Evolutionary conservation across 2,888 invertebrate genomes (phyloP).

Genomic region (Scrobipalpa atriplicella): DNA sequence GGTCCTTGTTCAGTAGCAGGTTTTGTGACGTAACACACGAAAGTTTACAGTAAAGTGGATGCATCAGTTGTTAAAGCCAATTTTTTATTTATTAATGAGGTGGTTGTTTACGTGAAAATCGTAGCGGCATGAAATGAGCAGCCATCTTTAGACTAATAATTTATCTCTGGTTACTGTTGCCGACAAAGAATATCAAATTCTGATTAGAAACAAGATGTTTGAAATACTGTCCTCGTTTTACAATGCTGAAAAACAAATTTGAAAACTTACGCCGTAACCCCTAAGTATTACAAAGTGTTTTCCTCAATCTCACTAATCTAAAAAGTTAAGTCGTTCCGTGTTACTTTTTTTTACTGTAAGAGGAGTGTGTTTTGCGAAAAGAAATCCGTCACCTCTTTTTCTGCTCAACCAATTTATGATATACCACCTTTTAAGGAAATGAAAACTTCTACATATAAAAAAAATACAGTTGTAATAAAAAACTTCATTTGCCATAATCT

Average conservation of each 20-base stretch:
- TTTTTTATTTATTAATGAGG: conserved; percentile 19
- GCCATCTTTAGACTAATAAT: not conserved
- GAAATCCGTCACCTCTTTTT: conserved; percentile 3
- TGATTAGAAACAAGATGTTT: no score
- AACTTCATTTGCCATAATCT: not conserved
- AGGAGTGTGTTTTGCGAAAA: not conserved
- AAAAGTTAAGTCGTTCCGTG: not conserved
- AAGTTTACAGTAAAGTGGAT: conserved; percentile 40
- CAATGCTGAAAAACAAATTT: not conserved
- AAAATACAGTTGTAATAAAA: not conserved
- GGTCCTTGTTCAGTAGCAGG: conserved; percentile 43
- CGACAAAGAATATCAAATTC: no score
- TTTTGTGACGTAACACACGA: conserved; percentile 47
- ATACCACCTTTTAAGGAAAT: not conserved
- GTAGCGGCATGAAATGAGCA: not conserved
- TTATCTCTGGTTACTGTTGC: not conserved
- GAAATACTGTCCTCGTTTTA: not conserved
- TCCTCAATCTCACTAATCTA: conserved; percentile 4
- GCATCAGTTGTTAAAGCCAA: conserved; percentile 10
- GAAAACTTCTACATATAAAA: not conserved
- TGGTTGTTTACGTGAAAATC: not conserved
- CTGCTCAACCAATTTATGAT: not conserved
- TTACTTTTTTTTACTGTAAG: not conserved
- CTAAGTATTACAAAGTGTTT: not conserved
- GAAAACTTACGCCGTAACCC: not conserved